phyloP scores from a whole-genome alignment of 2,113 vertebrate genomes.

The Ramphastos sulfuratus region DNA sequence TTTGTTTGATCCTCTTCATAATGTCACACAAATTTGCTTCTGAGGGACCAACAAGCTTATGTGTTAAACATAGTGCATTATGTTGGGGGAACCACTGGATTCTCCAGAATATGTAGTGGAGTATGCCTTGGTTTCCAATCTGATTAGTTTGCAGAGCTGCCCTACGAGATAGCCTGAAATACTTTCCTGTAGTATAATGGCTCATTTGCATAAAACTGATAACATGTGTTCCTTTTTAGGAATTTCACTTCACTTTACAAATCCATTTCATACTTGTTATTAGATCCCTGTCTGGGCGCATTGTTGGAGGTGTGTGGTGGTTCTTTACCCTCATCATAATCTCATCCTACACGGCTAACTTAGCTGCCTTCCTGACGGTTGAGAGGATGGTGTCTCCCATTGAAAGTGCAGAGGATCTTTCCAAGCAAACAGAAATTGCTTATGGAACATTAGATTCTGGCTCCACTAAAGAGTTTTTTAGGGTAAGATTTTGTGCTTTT shows the following conservation, averaged over 20 bases:
- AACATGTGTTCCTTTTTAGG: conserved; percentile 51
- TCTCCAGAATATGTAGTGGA: not conserved
- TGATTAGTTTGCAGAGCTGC: not conserved
- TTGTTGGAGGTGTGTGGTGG: conserved; percentile 99
- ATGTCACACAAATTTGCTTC: not conserved
- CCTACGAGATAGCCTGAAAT: not conserved
- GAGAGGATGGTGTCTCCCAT: conserved; percentile 99
- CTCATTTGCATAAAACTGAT: conserved; percentile 60
- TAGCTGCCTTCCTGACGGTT: conserved; percentile 99
- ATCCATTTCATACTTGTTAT: conserved; percentile 80
- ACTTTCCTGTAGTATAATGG: not conserved
- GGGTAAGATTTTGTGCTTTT: conserved; percentile 82
- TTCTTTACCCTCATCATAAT: conserved; percentile 99
- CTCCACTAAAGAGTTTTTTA: conserved; percentile 99
- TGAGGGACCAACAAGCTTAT: not conserved
- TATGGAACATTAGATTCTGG: conserved; percentile 98
- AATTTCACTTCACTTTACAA: conserved; percentile 77
- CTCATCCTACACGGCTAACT: conserved; percentile 99
- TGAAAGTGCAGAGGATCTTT: conserved; percentile 97
- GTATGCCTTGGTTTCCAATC: not conserved
- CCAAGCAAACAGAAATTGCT: conserved; percentile 97
- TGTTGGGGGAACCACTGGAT: not conserved
- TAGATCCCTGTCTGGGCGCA: conserved; percentile 98
- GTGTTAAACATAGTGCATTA: not conserved
- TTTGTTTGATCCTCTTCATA: conserved; percentile 1